Base-by-base conservation (phyloP, 1,140 invertebrate genomes). In the Formica selysi region DNA sequence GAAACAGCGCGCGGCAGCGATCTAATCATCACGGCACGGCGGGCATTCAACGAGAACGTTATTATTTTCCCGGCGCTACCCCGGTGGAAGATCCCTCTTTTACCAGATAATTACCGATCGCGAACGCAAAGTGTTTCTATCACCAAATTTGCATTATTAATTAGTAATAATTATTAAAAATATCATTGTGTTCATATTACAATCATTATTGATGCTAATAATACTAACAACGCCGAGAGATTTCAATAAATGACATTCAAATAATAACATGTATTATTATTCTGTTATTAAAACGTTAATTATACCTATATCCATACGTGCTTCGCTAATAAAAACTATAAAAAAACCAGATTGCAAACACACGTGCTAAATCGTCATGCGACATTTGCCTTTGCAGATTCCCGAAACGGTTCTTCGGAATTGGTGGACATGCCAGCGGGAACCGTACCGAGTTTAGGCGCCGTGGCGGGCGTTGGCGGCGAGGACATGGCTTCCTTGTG, bases 401-500 rank as follows among this genome's bases (percentile, higher is more conserved):
- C 94, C 2, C 94, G 95, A 85, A 95, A 94, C 89, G 95, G 94
- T 22, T 94, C 93, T 10, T 92, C 91, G 67, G 94, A 94, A 48
- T 83, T 94, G 86, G 94, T 92, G 19, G 94, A 94, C 64, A 87
- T 94, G 89, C 92, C 93, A 26, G 86, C 92, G 22, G 93, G 91
- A 8, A 92, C 91, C 0, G 92, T 94, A 32, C 93, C 89, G 32
- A 94, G 87, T 92, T 88, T 94, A 78, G 90, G 92, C n/a, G 89
- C 91, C 7, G 92, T 94, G 51, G 88, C 92, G 36, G 92, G 94
- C 3, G 93, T 94, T 4, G 95, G 95, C 5, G 93, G 94, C 87
- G 96, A 97, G 91, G 97, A 97, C 90, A 97, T 97, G 96, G 97
- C 97, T 13, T 97, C 97, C 11, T 94, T 97, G 59, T 98, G 97